These are phyloP conservation scores for Azorinus chamasolen DNA, from an alignment of 2,888 invertebrate genomes.

Conservation along the genomic window DNA sequence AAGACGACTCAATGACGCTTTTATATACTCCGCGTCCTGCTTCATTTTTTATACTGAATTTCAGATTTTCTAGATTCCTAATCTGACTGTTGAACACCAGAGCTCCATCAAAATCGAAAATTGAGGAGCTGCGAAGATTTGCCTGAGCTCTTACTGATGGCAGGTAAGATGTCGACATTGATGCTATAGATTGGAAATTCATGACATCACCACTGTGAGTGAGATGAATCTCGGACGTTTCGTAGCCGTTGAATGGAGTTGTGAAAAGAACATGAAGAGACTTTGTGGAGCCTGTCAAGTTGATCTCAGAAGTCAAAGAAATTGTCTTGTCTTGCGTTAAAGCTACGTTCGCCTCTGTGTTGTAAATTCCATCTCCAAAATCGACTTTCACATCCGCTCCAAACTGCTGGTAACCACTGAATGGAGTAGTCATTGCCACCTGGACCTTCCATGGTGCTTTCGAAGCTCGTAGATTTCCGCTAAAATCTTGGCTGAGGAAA, in stretches of 20 bases:
- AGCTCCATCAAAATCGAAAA: conserved; percentile 20
- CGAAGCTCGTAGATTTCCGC: conserved; percentile 37
- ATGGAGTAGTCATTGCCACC: conserved; percentile 37
- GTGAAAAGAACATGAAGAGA: conserved; percentile 9
- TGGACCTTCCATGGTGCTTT: conserved; percentile 25
- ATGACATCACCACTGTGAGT: conserved; percentile 29
- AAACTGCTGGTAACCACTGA: conserved; percentile 36
- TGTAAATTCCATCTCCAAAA: conserved; percentile 14
- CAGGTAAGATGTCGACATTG: conserved; percentile 19
- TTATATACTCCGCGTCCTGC: conserved; percentile 17
- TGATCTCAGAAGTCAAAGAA: conserved; percentile 23
- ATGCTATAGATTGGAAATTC: conserved; percentile 35
- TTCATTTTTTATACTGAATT: conserved; percentile 30
- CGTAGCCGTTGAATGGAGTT: conserved; percentile 47
- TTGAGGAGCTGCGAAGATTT: conserved; percentile 22
- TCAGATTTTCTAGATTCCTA: conserved; percentile 46
- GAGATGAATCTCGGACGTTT: conserved; percentile 24
- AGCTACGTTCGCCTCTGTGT: conserved; percentile 29
- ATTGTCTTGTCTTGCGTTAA: conserved; percentile 51
- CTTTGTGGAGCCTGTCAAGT: conserved; percentile 24
- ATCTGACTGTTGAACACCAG: conserved; percentile 47
- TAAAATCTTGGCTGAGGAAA: conserved; percentile 42
- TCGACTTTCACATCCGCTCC: conserved; percentile 40
- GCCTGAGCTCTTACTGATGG: conserved; percentile 29
- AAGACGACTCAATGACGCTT: conserved; percentile 30